Conservation (phyloP, 1,140 invertebrate genomes). For the Armadillidium nasatum region DNA sequence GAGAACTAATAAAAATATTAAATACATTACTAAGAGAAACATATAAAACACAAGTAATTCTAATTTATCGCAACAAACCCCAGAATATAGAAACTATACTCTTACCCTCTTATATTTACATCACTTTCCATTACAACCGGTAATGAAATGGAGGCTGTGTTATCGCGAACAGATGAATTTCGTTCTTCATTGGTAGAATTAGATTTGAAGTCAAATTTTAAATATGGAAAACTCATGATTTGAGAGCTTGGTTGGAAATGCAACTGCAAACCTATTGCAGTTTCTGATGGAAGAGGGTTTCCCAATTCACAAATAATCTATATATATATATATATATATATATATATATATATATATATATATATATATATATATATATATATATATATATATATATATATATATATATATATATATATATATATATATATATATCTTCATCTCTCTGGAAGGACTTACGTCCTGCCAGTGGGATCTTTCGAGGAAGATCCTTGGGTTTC, state of each 20-base stretch:
- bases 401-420: conserved; percentile 4
- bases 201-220: conserved; percentile 68
- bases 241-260: conserved; percentile 65
- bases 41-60: neutral
- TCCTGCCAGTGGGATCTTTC: no score
- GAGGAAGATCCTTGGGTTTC: no score
- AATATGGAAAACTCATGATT: conserved; percentile 60
- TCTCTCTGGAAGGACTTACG: no score
- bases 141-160: conserved; percentile 60
- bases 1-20: neutral
- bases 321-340: neutral
- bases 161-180: conserved; percentile 57
- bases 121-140: conserved; percentile 72
- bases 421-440: no score
- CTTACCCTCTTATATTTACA: conserved; percentile 65
- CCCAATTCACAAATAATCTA: conserved; percentile 43
- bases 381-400: neutral
- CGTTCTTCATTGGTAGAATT: conserved; percentile 77
- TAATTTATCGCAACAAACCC: no score
- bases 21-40: neutral
- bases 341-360: conserved; percentile 2
- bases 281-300: conserved; percentile 55
- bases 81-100: neutral
- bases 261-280: conserved; percentile 58
- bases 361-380: neutral